Evolutionary conservation across 1,140 invertebrate species (phyloP), one percentile per base, ranked within the genome.

Genomic region (Ladona fulva): DNA sequence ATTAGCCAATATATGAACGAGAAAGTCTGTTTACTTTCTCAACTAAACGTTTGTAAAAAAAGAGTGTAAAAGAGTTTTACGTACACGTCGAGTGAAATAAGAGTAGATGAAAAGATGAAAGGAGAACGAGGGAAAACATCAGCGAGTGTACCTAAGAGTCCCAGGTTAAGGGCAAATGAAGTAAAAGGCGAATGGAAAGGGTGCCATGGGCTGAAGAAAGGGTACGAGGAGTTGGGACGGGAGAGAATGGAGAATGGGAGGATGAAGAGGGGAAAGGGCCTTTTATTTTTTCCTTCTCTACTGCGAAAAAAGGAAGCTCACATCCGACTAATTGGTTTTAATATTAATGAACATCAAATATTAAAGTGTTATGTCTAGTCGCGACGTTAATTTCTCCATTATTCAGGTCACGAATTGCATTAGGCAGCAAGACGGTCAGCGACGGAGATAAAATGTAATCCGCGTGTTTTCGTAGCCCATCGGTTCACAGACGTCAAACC

Each of bases 351-450:
- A 22, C 52, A 66, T 66, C 52, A 66, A 66, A 66, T 22, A 66
- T 66, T 66, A 66, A 66, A 66, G n/a, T 66, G 52, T 22, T 66
- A 16, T 19, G 52, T 66, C 52, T 66, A 1, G 52, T 66, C 52
- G 3, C 52, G 52, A 6, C 52, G 52, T 19, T 19, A 66, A 19
- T 66, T 66, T 22, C 14, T 66, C 14, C 52, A 66, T 66, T 19
- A 66, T 66, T 66, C n/a, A 66, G 52, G 52, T 66, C 52, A 66
- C 52, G n/a, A 66, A 66, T 66, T 66, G 52, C 52, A 66, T 66
- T 66, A 66, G 52, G 14, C 52, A 66, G 14, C 16, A 22, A 66
- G 52, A 12, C 3, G n/a, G 52, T 52, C 44, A 52, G 10, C 19
- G 10, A 11, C 44, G 10, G 44, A 52, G 10, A 52, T 19, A 11